These are phyloP conservation scores for Herpetotheres cachinnans DNA, from an alignment of 2,113 vertebrate genomes.

Conservation along the genomic window DNA sequence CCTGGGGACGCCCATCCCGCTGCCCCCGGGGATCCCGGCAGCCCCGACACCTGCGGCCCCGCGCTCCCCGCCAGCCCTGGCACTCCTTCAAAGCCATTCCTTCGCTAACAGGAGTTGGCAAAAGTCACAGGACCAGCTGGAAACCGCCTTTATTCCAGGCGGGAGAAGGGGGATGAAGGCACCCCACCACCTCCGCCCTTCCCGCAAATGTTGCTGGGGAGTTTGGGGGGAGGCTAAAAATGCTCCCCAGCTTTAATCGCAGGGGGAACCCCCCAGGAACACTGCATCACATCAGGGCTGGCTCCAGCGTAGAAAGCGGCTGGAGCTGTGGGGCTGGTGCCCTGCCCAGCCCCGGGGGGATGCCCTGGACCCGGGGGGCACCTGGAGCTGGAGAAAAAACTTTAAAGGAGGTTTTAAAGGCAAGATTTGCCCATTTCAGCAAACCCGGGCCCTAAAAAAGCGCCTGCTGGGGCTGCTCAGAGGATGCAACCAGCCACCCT, in stretches of 20 bases:
- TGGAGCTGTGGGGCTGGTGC: background rate
- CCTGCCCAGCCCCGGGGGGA: background rate
- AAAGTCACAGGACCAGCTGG: constrained; percentile 25
- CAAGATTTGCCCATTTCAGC: background rate
- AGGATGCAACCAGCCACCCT: background rate
- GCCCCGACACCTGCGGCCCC: background rate
- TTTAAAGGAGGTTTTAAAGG: background rate
- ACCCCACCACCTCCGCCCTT: background rate
- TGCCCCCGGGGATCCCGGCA: background rate
- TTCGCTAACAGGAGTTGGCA: background rate
- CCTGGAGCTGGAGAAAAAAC: background rate
- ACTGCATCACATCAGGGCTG: background rate
- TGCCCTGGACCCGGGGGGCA: background rate
- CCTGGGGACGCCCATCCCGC: background rate
- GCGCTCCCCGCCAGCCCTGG: background rate
- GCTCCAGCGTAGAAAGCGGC: background rate
- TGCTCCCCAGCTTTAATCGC: background rate
- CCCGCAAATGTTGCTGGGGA: accelerated
- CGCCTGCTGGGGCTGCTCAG: accelerated
- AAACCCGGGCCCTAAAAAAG: background rate
- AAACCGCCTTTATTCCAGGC: background rate
- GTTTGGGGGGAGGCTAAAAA: background rate
- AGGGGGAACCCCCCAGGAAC: accelerated
- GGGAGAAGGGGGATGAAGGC: background rate
- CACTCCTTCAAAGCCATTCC: constrained; percentile 41